Conservation (phyloP, 2,888 invertebrate genomes). For the Tetropium fuscum region DNA sequence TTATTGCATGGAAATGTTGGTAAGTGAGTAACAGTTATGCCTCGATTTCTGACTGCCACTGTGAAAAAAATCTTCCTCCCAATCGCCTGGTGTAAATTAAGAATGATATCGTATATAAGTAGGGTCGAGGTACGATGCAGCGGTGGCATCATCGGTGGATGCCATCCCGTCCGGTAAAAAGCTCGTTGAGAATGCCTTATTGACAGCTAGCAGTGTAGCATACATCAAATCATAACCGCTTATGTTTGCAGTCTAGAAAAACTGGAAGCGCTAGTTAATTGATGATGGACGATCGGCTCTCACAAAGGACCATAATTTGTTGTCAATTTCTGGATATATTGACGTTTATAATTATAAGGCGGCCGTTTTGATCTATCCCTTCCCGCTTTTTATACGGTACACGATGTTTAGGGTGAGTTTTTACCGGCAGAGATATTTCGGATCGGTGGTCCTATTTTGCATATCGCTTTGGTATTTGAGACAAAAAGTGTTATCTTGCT, state of each 20-base stretch:
- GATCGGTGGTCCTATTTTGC: slow-evolving; percentile 43
- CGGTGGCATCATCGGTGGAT: slow-evolving; percentile 45
- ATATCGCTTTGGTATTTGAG: too few relatives aligned
- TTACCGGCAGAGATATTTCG: slow-evolving; percentile 2
- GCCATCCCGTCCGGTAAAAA: slow-evolving; percentile 48
- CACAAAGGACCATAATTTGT: slow-evolving; percentile 68
- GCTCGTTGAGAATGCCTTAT: slow-evolving; percentile 50
- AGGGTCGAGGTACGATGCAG: slow-evolving; percentile 5
- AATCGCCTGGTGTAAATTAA: slow-evolving; percentile 1
- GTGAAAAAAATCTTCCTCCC: too few relatives aligned
- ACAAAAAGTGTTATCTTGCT: too few relatives aligned
- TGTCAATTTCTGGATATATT: slow-evolving; percentile 67
- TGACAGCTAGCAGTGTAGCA: slow-evolving; percentile 55
- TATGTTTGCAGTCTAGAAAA: slow-evolving; percentile 53
- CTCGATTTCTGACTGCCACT: too few relatives aligned
- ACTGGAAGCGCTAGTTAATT: slow-evolving; percentile 61
- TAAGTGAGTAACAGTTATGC: too few relatives aligned
- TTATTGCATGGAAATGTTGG: too few relatives aligned
- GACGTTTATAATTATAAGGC: slow-evolving; percentile 64
- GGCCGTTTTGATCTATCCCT: slow-evolving; percentile 55
- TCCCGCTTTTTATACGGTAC: slow-evolving; percentile 32
- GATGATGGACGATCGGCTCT: slow-evolving; percentile 65
- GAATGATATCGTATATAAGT: slow-evolving; percentile 2
- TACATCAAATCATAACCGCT: slow-evolving; percentile 58
- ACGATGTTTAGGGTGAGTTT: slow-evolving; percentile 23